A percentile compares a stretch with the other conserved stretches of the same genome.
Evolutionary conservation across 2,888 invertebrate genomes (phyloP).

Genomic region (Rhagonycha fulva): DNA sequence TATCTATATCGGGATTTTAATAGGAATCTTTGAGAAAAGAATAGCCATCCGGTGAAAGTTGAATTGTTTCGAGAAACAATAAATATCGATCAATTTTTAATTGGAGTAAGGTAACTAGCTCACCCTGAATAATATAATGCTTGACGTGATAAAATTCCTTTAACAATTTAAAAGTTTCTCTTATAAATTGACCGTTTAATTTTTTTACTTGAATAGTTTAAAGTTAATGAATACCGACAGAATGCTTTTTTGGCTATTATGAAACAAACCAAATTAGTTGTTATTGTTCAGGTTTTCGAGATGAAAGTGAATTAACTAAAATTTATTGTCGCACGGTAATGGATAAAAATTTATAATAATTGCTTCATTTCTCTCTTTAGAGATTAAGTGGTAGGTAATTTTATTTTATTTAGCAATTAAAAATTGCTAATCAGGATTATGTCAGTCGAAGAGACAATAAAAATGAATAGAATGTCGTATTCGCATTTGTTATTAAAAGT

Average conservation of each 20-base stretch:
- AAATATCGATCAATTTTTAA: conserved; percentile 55
- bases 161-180: background rate
- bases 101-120: conserved; percentile 56
- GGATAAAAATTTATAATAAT: background rate
- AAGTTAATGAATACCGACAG: background rate
- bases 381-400: background rate
- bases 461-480: conserved; percentile 17
- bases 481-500: conserved; percentile 11
- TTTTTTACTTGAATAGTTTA: background rate
- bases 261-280: background rate
- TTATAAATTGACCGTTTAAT: background rate
- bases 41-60: conserved; percentile 38
- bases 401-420: background rate
- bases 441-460: conserved; percentile 1
- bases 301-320: background rate
- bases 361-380: background rate
- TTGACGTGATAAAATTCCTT: background rate
- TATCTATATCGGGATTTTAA: conserved; percentile 41
- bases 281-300: background rate
- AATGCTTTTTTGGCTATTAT: background rate
- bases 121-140: background rate
- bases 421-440: conserved; percentile 2
- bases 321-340: background rate
- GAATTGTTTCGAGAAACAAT: conserved; percentile 47
- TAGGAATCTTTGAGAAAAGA: conserved; percentile 14